A percentile compares a stretch with the other conserved stretches of the same genome.
These are phyloP conservation scores for Stylophora pistillata DNA, from an alignment of 64 coral and sea anemone genomes.

Conservation along the genomic window DNA sequence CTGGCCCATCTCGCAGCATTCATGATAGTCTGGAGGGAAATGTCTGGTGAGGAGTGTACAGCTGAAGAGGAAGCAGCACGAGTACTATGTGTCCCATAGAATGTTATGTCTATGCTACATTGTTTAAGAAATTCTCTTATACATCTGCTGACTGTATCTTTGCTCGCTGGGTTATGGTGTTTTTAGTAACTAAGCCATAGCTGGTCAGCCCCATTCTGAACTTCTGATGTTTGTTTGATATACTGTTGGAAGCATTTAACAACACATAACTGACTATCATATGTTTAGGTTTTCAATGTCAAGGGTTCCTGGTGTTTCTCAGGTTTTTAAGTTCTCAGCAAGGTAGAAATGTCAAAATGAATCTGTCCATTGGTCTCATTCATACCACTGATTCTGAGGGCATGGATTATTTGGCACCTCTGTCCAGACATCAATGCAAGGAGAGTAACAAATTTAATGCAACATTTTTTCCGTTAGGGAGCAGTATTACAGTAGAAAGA, in stretches of 20 bases:
- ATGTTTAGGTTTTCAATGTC: slow-evolving; percentile 2
- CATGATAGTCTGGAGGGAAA: slow-evolving; percentile 1
- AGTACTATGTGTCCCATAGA: slow-evolving; percentile 23
- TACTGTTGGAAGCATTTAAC: slow-evolving; percentile 34
- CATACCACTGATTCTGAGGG: slow-evolving; percentile 16
- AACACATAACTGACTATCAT: slow-evolving; percentile 15
- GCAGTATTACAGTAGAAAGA: slow-evolving; percentile 58
- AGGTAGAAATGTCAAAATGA: slow-evolving; percentile 21
- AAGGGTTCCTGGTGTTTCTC: slow-evolving; percentile 21
- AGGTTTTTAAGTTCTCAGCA: slow-evolving; percentile 44
- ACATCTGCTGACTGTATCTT: slow-evolving; percentile 25
- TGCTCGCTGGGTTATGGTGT: slow-evolving; percentile 12
- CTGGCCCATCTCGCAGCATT: slow-evolving; percentile 14
- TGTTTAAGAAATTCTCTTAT: slow-evolving; percentile 19
- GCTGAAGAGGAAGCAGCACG: slow-evolving; percentile 39
- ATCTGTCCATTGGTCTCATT: slow-evolving; percentile 42
- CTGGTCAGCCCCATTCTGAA: slow-evolving; percentile 24
- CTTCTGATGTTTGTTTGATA: slow-evolving; percentile 27
- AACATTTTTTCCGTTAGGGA: slow-evolving; percentile 36
- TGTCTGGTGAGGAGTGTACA: slow-evolving; percentile 1
- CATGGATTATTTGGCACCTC: slow-evolving; percentile 36
- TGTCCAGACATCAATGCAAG: neutral
- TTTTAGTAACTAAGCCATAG: slow-evolving; percentile 48
- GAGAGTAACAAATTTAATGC: slow-evolving; percentile 7
- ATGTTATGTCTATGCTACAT: no score